Conservation (phyloP, 2,797 vertebrate genomes). For the Sphenopsis melanotis region DNA sequence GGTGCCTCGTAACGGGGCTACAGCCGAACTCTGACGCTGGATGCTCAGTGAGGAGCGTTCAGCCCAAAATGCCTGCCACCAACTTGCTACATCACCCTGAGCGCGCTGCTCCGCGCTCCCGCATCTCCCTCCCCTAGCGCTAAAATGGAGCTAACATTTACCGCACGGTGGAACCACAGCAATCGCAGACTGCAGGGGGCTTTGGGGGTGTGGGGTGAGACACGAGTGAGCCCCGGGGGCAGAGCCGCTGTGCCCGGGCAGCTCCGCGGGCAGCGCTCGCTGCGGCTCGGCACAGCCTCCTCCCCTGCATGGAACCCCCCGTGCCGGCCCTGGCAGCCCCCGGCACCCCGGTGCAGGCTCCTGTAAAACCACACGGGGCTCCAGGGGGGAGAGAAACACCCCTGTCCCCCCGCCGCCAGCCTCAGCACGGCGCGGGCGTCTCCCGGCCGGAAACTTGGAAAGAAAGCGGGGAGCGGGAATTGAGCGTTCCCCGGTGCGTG, state of each 20-base stretch:
- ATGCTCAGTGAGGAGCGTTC: background rate
- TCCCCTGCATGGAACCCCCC: background rate
- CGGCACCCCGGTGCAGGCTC: background rate
- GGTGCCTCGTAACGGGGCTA: background rate
- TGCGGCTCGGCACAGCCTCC: background rate
- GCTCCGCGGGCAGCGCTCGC: background rate
- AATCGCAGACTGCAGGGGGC: background rate
- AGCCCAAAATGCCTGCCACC: slow-evolving; percentile 34
- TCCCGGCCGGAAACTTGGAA: background rate
- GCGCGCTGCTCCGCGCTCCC: background rate
- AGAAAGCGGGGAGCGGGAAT: background rate
- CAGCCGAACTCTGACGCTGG: background rate
- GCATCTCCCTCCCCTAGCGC: background rate
- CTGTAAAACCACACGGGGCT: background rate
- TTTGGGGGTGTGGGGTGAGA: background rate
- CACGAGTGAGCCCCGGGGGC: background rate
- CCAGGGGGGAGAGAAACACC: background rate
- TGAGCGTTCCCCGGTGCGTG: accelerated
- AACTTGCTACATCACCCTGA: background rate
- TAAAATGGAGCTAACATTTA: background rate
- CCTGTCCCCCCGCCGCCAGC: background rate
- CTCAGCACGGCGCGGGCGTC: background rate
- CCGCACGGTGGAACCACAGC: slow-evolving; percentile 3
- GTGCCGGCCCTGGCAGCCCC: background rate
- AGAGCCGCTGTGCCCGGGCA: background rate